Evolutionary conservation across 1,140 invertebrate genomes (phyloP), one percentile per base, ranked within the genome.

Genomic region (Drosophila repleta): DNA sequence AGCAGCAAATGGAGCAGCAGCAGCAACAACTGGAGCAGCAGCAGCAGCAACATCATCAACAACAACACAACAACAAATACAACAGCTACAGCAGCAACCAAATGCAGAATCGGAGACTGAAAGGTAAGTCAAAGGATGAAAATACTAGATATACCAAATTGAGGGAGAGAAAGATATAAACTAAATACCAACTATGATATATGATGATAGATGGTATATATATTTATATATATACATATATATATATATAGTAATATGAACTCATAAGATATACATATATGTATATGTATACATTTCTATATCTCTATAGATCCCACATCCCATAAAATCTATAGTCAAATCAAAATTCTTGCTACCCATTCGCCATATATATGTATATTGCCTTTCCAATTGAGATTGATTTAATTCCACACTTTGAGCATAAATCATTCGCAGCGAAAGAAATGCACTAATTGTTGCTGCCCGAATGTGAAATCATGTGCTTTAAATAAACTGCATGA

Each of bases 31-130:
- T n/a, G n/a, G n/a, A 49, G 35, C 66, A 18, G 39, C 60, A 48
- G 41, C 72, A 18, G 45, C 45, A 46, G 69, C 76, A 76, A 67
- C 79, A 69, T 53, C 80, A 76, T 63, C 76, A 49, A 57, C 88
- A 72, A 49, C 71, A 20, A 73, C 76, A 58, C 78, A 82, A 62
- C 87, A 85, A 52, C 77, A 82, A 43, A 82, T 85, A 32, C 82
- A 87, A 75, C 89, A 89, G 76, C 79, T 83, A 66, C 84, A 87
- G 64, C 79, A 79, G 70, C 89, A 89, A 79, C 83, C 74, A 84
- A 90, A 85, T 90, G 68, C 87, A 80, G 90, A 91, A 79, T 82
- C 90, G 75, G 90, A 91, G 90, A 91, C 90, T 91, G 90, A 91
- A 91, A 91, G 90, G 90, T 91, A 57, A 91, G 90, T 91, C 20